Percentiles rank a stretch among this genome's conserved stretches.
These are phyloP conservation scores for Orthosia cruda DNA, from an alignment of 2,888 invertebrate genomes.

Conservation along the genomic window DNA sequence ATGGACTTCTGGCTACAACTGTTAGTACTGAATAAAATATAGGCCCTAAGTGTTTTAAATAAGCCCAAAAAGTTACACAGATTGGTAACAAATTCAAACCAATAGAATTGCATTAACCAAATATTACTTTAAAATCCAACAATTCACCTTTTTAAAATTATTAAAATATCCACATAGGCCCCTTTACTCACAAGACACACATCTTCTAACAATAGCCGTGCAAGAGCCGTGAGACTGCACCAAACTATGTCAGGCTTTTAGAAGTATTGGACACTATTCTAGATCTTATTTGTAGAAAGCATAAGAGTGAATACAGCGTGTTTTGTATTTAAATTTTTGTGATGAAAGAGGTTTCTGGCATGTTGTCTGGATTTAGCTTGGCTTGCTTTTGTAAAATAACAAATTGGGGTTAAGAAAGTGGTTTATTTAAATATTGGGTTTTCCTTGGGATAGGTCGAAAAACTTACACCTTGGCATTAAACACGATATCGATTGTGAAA, in stretches of 20 bases:
- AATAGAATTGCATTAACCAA: no score
- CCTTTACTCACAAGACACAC: not conserved
- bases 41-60: no score
- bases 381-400: not conserved
- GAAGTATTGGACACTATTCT: conserved; percentile 27
- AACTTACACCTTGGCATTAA: no score
- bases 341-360: not conserved
- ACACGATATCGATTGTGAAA: no score
- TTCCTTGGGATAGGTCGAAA: no score
- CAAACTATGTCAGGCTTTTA: conserved; percentile 36
- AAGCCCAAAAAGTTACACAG: no score
- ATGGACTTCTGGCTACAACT: no score
- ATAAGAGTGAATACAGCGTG: not conserved
- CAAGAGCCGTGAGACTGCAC: conserved; percentile 22
- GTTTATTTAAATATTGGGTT: no score
- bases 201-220: conserved; percentile 48
- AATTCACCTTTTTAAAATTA: not conserved
- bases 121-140: not conserved
- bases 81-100: not conserved
- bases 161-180: conserved; percentile 2
- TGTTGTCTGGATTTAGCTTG: not conserved
- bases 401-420: no score
- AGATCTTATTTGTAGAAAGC: conserved; percentile 14
- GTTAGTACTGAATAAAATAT: no score
- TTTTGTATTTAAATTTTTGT: not conserved